A percentile compares a stretch with the other conserved stretches of the same genome.
These are phyloP conservation scores for Steinernema hermaphroditum DNA, from an alignment of 2,888 invertebrate species.

Conservation along the genomic window DNA sequence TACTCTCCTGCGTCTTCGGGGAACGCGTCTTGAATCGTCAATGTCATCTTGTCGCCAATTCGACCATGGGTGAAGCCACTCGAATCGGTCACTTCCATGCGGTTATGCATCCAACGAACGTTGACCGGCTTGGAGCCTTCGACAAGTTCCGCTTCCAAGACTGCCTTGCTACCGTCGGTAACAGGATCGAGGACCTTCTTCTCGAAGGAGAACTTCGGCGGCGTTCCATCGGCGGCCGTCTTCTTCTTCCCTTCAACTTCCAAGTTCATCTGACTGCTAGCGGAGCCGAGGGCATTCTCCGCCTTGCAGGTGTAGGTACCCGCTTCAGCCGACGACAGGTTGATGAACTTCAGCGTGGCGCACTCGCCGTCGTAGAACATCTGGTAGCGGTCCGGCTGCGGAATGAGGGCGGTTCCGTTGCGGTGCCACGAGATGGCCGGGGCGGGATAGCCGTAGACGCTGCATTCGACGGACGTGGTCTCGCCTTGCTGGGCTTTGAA, in stretches of 20 bases:
- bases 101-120: constrained; percentile 61
- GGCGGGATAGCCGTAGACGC: constrained; percentile 59
- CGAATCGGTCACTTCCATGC: constrained; percentile 55
- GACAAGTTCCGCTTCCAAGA: constrained; percentile 41
- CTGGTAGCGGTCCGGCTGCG: constrained; percentile 50
- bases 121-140: constrained; percentile 62
- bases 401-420: constrained; percentile 56
- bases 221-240: constrained; percentile 47
- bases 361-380: constrained; percentile 66
- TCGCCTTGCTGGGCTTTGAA: constrained; percentile 53
- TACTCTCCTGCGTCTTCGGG: constrained; percentile 81
- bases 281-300: constrained; percentile 41
- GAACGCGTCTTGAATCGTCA: constrained; percentile 64
- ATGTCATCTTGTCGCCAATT: constrained; percentile 37
- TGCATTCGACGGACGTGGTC: constrained; percentile 61
- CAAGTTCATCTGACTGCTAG: constrained; percentile 52
- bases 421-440: constrained; percentile 61
- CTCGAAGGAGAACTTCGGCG: constrained; percentile 48
- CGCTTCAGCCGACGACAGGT: constrained; percentile 37
- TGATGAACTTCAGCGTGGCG: constrained; percentile 58
- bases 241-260: constrained; percentile 45
- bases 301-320: constrained; percentile 47
- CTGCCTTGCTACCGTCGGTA: constrained; percentile 27
- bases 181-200: constrained; percentile 10
- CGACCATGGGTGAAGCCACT: constrained; percentile 49